Evolutionary conservation across 2,888 invertebrate species (phyloP).

Genomic region (Xestia xanthographa): DNA sequence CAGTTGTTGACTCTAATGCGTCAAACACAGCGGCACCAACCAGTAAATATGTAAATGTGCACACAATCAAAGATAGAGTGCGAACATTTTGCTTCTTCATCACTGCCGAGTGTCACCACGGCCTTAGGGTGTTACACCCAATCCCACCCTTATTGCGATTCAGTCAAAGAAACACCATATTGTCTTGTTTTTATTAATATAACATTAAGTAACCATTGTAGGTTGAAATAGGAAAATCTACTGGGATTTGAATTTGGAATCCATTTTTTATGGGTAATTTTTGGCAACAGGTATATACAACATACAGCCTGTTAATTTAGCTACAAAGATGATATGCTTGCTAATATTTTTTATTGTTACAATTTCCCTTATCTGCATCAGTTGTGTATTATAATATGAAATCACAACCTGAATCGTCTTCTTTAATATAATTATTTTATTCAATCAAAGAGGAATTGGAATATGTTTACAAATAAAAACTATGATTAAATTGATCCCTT

Average conservation of each 20-base stretch:
- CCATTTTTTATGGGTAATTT: constrained; percentile 69
- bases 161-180: constrained; percentile 75
- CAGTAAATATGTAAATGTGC: constrained; percentile 99
- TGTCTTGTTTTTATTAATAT: constrained; percentile 70
- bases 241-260: constrained; percentile 70
- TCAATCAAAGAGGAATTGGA: constrained; percentile 58
- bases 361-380: constrained; percentile 57
- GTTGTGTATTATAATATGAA: constrained; percentile 69
- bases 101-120: constrained; percentile 86
- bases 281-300: constrained; percentile 65
- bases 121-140: constrained; percentile 84
- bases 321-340: constrained; percentile 79
- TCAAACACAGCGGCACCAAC: constrained; percentile 99
- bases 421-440: constrained; percentile 57
- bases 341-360: constrained; percentile 66
- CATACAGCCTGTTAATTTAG: constrained; percentile 66
- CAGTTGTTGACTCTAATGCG: constrained; percentile 99
- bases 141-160: constrained; percentile 71
- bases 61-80: constrained; percentile 99
- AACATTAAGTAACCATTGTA: constrained; percentile 81
- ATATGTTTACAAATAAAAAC: constrained; percentile 74
- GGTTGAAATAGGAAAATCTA: constrained; percentile 56
- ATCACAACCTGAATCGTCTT: constrained; percentile 75
- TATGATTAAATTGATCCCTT: constrained; percentile 87
- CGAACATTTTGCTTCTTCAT: constrained; percentile 99